Conservation (phyloP, 2,113 vertebrate genomes). For the Trematocara nigrifrons region DNA sequence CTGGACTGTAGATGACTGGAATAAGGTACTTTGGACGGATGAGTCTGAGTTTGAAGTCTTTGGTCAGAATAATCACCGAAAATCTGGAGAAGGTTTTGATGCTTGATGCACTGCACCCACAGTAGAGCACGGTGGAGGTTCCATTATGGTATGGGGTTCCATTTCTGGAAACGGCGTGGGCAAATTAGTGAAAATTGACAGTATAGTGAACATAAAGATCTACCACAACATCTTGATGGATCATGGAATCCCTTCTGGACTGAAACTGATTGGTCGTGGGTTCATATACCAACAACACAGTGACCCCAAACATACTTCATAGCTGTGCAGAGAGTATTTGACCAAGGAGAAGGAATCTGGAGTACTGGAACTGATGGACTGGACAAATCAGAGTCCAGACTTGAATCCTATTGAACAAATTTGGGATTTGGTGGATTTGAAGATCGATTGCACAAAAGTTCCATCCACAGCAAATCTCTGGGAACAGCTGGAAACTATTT, state of each 20-base stretch:
- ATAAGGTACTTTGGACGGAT: neutral
- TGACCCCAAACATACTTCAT: neutral
- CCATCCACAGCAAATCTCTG: neutral
- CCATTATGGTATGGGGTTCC: neutral
- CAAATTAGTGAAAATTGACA: neutral
- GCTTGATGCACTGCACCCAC: neutral
- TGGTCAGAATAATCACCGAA: neutral
- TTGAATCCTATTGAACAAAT: neutral
- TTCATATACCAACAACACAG: neutral
- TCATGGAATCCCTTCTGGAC: neutral
- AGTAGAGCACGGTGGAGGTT: neutral
- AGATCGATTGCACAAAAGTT: neutral
- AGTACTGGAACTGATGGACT: neutral
- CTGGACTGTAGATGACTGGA: neutral
- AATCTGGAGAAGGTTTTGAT: neutral
- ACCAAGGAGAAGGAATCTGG: neutral
- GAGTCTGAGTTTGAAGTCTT: neutral
- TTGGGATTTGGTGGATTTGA: neutral
- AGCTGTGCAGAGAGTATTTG: neutral
- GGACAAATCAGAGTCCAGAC: neutral
- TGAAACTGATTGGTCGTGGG: neutral
- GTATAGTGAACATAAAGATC: neutral
- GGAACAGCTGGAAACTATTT: neutral
- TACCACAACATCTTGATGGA: neutral
- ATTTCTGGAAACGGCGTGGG: neutral